These are phyloP conservation scores for Ctenopoma kingsleyae DNA, from an alignment of 2,797 vertebrate genomes.

Conservation along the genomic window DNA sequence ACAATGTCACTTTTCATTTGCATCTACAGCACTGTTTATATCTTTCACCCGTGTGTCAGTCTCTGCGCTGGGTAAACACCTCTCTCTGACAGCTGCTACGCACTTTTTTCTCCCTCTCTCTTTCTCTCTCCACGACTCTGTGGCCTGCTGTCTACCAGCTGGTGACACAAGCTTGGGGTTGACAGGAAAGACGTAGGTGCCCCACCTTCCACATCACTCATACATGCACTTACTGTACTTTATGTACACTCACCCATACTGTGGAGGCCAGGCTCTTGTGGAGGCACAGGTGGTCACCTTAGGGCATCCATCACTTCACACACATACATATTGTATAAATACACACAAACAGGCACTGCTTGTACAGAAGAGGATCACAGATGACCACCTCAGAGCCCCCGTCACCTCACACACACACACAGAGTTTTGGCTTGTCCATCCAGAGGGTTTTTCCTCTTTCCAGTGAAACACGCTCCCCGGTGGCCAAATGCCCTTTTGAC, in stretches of 20 bases:
- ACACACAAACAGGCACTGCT: slow-evolving; percentile 52
- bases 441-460: slow-evolving; percentile 63
- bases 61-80: slow-evolving; percentile 60
- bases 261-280: slow-evolving; percentile 27
- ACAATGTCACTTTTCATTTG: slow-evolving; percentile 82
- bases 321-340: slow-evolving; percentile 49
- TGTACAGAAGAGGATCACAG: slow-evolving; percentile 58
- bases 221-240: neutral
- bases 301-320: slow-evolving; percentile 51
- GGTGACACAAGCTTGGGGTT: slow-evolving; percentile 49
- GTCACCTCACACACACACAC: slow-evolving; percentile 46
- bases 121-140: slow-evolving; percentile 18
- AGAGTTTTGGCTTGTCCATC: slow-evolving; percentile 54
- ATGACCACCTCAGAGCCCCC: slow-evolving; percentile 66
- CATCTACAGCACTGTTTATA: slow-evolving; percentile 54
- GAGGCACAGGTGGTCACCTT: slow-evolving; percentile 41
- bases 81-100: slow-evolving; percentile 65
- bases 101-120: slow-evolving; percentile 22
- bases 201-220: slow-evolving; percentile 48
- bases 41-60: slow-evolving; percentile 58
- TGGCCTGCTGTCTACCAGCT: slow-evolving; percentile 63
- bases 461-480: slow-evolving; percentile 62
- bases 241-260: slow-evolving; percentile 9
- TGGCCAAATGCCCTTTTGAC: slow-evolving; percentile 67
- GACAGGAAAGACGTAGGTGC: slow-evolving; percentile 49